Conservation (phyloP, 2,113 vertebrate genomes). For the Nansenia antarctica region DNA sequence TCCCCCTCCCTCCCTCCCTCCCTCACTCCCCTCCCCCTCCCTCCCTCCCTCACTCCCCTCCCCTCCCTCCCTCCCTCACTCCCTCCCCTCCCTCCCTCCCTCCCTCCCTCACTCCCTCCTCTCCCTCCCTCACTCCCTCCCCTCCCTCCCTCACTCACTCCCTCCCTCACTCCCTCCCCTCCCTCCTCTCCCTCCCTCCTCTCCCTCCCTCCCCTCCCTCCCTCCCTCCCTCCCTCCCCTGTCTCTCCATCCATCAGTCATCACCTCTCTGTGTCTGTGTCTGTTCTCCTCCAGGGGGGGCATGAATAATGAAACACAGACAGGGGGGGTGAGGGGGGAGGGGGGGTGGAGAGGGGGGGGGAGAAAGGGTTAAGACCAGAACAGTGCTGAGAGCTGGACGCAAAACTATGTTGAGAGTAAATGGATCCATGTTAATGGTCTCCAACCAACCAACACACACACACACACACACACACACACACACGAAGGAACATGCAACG, state of each 20-base stretch:
- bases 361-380: not conserved
- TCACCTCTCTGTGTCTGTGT: not conserved
- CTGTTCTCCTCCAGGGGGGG: not conserved
- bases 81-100: not conserved
- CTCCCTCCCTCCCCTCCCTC: not conserved
- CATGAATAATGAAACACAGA: slow-evolving; percentile 3
- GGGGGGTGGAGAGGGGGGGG: not conserved
- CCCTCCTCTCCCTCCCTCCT: not conserved
- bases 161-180: not conserved
- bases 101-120: not conserved
- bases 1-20: not conserved
- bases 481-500: not conserved
- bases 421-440: too few relatives aligned
- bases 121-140: not conserved
- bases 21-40: too few relatives aligned
- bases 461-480: not conserved
- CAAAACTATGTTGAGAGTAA: too few relatives aligned
- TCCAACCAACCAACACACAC: too few relatives aligned
- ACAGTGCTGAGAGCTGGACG: too few relatives aligned
- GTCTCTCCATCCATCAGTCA: not conserved
- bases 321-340: not conserved
- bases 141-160: not conserved
- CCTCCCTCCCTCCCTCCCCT: not conserved
- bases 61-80: not conserved
- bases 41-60: not conserved